These are phyloP conservation scores for Brachionus sp. DNA, from an alignment of 1,140 invertebrate genomes.

Conservation along the genomic window DNA sequence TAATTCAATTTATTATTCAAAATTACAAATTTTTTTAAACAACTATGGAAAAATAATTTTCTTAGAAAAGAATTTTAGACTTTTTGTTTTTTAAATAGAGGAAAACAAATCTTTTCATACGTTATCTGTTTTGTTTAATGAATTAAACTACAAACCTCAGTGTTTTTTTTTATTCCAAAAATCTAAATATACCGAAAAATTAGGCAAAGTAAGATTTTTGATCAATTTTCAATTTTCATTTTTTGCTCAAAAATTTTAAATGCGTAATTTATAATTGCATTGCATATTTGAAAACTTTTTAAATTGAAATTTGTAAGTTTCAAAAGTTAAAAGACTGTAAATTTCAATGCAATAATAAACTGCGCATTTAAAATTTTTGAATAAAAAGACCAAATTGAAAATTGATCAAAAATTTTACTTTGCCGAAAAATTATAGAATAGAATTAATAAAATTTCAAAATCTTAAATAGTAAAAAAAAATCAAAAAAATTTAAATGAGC, in stretches of 20 bases:
- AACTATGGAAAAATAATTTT: neutral
- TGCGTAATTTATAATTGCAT: too few relatives aligned
- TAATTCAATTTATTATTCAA: neutral
- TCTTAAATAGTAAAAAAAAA: neutral
- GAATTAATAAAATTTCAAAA: neutral
- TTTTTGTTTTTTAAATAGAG: neutral
- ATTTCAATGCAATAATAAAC: too few relatives aligned
- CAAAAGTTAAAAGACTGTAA: too few relatives aligned
- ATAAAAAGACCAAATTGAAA: too few relatives aligned
- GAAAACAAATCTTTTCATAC: neutral
- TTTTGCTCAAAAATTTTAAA: too few relatives aligned
- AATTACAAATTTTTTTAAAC: slow-evolving; percentile 5
- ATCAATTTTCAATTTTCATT: too few relatives aligned
- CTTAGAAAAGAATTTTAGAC: neutral
- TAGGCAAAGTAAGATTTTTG: too few relatives aligned
- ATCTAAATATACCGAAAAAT: neutral
- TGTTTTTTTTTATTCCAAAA: neutral
- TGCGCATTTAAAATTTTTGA: too few relatives aligned
- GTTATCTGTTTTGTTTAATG: neutral
- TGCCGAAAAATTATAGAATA: neutral
- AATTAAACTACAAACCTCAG: neutral
- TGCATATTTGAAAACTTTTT: too few relatives aligned
- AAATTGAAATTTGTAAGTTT: too few relatives aligned
- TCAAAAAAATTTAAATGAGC: neutral
- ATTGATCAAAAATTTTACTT: too few relatives aligned